These are phyloP conservation scores for Seira musarum DNA, from an alignment of 2,888 invertebrate genomes.

Conservation along the genomic window DNA sequence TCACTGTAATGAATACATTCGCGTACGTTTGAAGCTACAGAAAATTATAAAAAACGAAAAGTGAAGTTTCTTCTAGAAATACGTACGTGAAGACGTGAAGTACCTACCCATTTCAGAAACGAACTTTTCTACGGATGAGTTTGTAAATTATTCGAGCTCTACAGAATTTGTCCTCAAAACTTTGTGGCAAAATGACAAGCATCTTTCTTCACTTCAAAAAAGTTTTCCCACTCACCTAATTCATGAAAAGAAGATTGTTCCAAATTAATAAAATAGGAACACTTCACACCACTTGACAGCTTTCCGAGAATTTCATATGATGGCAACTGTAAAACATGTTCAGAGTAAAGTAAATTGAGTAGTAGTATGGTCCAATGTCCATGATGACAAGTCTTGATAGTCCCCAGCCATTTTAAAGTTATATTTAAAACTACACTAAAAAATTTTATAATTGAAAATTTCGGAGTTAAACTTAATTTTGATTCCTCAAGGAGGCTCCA, in stretches of 20 bases:
- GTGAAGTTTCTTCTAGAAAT: constrained; percentile 8
- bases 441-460: neutral
- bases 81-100: too few relatives aligned
- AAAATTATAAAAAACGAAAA: constrained; percentile 2
- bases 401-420: neutral
- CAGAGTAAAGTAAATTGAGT: neutral
- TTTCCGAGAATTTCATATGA: neutral
- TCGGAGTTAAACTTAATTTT: neutral
- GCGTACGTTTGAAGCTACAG: neutral
- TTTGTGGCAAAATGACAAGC: neutral
- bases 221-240: too few relatives aligned
- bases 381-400: too few relatives aligned
- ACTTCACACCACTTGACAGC: neutral
- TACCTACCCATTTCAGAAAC: too few relatives aligned
- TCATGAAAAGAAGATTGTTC: too few relatives aligned
- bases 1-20: neutral
- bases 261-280: too few relatives aligned
- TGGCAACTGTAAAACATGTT: neutral
- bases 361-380: neutral
- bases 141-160: too few relatives aligned
- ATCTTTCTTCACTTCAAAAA: neutral
- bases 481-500: neutral
- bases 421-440: neutral
- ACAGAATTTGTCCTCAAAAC: too few relatives aligned
- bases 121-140: too few relatives aligned